Percentiles rank a stretch among this genome's conserved stretches.
These are phyloP conservation scores for Zeus faber DNA, from an alignment of 2,113 vertebrate genomes.

Conservation along the genomic window DNA sequence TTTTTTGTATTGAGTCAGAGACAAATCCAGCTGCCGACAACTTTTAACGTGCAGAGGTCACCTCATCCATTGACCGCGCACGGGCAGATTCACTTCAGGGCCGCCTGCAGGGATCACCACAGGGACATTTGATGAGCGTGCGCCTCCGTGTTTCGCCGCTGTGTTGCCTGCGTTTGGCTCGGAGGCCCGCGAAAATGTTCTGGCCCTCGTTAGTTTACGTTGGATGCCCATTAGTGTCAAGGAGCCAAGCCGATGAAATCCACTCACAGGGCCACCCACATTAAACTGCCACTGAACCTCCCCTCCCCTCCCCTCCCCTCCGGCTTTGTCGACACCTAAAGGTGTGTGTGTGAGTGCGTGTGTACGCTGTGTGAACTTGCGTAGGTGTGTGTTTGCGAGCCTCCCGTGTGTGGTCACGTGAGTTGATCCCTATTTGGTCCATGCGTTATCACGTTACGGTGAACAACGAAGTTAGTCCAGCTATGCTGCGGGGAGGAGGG, in stretches of 20 bases:
- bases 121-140: too few relatives aligned
- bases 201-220: slow-evolving; percentile 49
- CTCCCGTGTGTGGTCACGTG: neutral
- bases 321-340: slow-evolving; percentile 12
- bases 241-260: slow-evolving; percentile 19
- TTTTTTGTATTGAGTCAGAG: too few relatives aligned
- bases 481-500: slow-evolving; percentile 15
- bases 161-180: slow-evolving; percentile 38
- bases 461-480: slow-evolving; percentile 41
- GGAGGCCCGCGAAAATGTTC: neutral
- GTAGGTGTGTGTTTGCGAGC: neutral
- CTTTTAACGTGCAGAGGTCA: too few relatives aligned
- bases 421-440: slow-evolving; percentile 3
- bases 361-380: slow-evolving; percentile 3
- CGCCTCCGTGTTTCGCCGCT: too few relatives aligned
- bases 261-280: slow-evolving; percentile 20
- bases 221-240: slow-evolving; percentile 56
- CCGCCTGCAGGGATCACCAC: too few relatives aligned
- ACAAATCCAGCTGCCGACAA: too few relatives aligned
- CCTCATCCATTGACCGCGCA: too few relatives aligned
- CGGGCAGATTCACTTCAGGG: too few relatives aligned
- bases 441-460: slow-evolving; percentile 29
- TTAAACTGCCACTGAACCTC: slow-evolving; percentile 8
- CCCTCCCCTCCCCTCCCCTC: neutral
- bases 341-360: neutral